Conservation (phyloP, 2,888 invertebrate species). For the Cynaeus angustus region DNA sequence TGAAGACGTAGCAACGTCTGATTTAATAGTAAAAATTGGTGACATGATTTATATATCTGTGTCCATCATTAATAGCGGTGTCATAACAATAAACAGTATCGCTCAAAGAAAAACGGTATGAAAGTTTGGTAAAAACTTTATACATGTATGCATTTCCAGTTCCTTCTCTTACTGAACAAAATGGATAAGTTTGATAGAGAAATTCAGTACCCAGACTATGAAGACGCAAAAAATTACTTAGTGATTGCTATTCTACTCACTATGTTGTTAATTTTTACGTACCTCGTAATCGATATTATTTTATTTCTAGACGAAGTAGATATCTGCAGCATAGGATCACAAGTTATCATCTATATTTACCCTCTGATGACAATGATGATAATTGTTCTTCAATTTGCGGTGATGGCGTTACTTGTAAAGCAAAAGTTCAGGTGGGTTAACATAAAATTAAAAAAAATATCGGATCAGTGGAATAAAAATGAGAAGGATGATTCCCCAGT, state of each 20-base stretch:
- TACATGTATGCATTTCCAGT: conserved; percentile 13
- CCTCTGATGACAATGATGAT: conserved; percentile 22
- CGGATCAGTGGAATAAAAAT: neutral
- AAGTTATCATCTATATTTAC: conserved; percentile 27
- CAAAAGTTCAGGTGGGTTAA: conserved; percentile 40
- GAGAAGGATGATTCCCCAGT: no score
- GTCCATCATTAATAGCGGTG: conserved; percentile 2
- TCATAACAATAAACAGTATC: neutral
- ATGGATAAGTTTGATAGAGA: conserved; percentile 22
- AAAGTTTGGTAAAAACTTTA: conserved; percentile 2
- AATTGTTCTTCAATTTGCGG: conserved; percentile 27
- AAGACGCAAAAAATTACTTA: neutral
- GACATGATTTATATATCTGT: conserved; percentile 21
- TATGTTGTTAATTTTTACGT: conserved; percentile 4
- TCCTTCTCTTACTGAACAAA: neutral
- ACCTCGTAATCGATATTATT: conserved; percentile 13
- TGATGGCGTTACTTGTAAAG: conserved; percentile 5
- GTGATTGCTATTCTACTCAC: neutral
- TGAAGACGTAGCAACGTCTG: neutral
- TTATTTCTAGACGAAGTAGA: conserved; percentile 25
- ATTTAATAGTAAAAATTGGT: conserved; percentile 10
- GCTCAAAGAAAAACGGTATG: conserved; percentile 10
- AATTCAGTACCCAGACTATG: conserved; percentile 6
- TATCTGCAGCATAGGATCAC: conserved; percentile 5
- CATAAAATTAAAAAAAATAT: conserved; percentile 18